Evolutionary conservation across 2,797 vertebrate species (phyloP).

Genomic region (Eidolon dupreanum): DNA sequence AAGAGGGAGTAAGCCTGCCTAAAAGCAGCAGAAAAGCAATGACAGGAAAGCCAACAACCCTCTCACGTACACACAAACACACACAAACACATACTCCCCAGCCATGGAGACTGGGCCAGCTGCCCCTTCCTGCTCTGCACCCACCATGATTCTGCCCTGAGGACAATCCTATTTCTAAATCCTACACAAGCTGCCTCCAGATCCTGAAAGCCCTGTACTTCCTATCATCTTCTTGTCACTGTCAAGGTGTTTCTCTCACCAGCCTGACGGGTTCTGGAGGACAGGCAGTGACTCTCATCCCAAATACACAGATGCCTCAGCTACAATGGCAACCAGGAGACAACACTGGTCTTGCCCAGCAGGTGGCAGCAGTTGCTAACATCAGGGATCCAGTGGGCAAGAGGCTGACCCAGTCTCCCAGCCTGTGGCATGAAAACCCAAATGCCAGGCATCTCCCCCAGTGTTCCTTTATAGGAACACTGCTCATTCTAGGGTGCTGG

Average conservation of each 20-base stretch:
- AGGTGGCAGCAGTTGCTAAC: slow-evolving; percentile 61
- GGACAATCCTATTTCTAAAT: not conserved
- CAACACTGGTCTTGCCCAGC: not conserved
- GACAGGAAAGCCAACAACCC: not conserved
- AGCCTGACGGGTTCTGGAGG: not conserved
- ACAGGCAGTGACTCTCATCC: not conserved
- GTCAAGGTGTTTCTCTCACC: not conserved
- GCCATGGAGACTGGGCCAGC: not conserved
- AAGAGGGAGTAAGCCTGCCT: not conserved
- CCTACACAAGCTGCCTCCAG: not conserved
- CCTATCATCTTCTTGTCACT: not conserved
- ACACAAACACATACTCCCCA: not conserved
- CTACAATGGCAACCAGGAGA: accelerated
- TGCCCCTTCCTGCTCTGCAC: not conserved
- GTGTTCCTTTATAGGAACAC: not conserved
- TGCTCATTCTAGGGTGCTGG: not conserved
- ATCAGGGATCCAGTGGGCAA: not conserved
- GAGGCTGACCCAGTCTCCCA: no score
- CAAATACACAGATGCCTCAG: not conserved
- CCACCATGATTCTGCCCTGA: no score
- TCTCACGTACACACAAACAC: not conserved
- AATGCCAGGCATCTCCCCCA: not conserved
- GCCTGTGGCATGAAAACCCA: not conserved
- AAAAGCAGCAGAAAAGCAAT: not conserved
- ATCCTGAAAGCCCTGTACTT: not conserved